Base-by-base conservation (phyloP, 2,888 invertebrate species). In the Magallana nippona region DNA sequence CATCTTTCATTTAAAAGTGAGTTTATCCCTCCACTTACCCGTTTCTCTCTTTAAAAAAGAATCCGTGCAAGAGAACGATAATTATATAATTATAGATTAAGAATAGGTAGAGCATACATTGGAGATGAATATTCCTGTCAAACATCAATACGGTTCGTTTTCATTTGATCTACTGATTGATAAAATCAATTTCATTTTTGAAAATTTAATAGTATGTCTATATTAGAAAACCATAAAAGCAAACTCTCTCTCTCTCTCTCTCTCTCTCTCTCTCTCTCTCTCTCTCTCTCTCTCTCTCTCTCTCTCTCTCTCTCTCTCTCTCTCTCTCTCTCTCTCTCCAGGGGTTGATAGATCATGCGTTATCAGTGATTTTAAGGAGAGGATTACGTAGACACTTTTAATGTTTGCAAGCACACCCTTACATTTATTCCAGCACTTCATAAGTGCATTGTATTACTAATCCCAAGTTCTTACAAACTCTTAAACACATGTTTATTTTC, bases 271-370 rank as follows among this genome's bases (percentile, higher is more conserved):
- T 32, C 27, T 27, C 10, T n/a, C 19, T 62, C 62, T 62, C 62
- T 62, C 62, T 62, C 62, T 22, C 27, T 63, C 63, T 63, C 63
- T 63, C 63, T 63, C 63, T 63, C 63, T 63, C 63, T 27, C 63
- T 63, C 63, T 63, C 63, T 44, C 60, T 60, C 60, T 60, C 60
- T 60, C 60, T 60, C 60, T 60, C 60, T 60, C 60, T 60, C 60
- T 60, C 60, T 60, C 60, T 60, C 60, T 60, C 60, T 60, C 60
- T 71, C 71, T 71, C 71, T 71, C 71, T 71, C 32, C 2, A 13
- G 71, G 22, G 71, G 32, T 27, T 32, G 19, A 32, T 27, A 27
- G 60, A 71, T 27, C 71, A 71, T 71, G 71, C 22, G 71, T 27
- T 71, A 71, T 71, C 71, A 71, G 32, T 71, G 27, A 27, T 71